Percentiles rank a stretch among this genome's conserved stretches.
phyloP scores from a whole-genome alignment of 2,113 vertebrate species.

The Glareola pratincola region DNA sequence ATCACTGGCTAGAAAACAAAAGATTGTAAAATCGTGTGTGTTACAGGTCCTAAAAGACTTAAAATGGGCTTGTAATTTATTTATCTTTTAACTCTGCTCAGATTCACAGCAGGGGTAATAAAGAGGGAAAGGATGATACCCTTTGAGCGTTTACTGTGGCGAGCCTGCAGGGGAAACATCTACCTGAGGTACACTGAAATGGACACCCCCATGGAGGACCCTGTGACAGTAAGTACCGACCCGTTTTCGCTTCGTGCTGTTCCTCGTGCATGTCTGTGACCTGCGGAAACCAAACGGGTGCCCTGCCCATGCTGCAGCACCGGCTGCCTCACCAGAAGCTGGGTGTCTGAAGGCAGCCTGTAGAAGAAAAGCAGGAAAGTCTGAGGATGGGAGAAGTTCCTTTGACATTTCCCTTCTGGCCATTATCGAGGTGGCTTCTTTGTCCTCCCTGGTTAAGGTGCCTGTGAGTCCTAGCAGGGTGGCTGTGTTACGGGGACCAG shows the following conservation, averaged over 20 bases:
- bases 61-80: neutral
- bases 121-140: slow-evolving; percentile 77
- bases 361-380: neutral
- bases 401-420: neutral
- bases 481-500: neutral
- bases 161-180: slow-evolving; percentile 81
- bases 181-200: slow-evolving; percentile 80
- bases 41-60: neutral
- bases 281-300: neutral
- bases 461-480: neutral
- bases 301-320: neutral
- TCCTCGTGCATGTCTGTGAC: rapidly evolving
- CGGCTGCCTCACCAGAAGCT: neutral
- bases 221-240: slow-evolving; percentile 69
- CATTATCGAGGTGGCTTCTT: neutral
- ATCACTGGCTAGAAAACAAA: neutral
- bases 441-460: neutral
- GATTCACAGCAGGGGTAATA: slow-evolving; percentile 80
- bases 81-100: slow-evolving; percentile 1
- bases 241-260: neutral
- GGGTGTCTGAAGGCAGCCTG: neutral
- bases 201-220: slow-evolving; percentile 75
- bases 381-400: neutral
- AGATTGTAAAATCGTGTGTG: neutral
- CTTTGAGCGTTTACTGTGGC: slow-evolving; percentile 80